Conservation (phyloP, 2,888 invertebrate genomes). For the Neelides folsomi region DNA sequence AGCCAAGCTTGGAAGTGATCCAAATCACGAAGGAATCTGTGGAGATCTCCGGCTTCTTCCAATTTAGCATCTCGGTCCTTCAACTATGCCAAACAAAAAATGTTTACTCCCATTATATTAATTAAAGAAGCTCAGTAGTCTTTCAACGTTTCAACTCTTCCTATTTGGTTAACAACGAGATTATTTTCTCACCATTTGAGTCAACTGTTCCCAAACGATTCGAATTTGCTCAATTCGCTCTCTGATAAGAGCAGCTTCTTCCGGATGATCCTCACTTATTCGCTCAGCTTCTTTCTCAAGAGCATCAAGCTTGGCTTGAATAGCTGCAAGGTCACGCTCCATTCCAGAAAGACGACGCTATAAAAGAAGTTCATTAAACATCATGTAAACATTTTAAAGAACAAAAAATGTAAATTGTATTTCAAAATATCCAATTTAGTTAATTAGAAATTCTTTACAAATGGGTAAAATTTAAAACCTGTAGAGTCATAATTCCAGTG, state of each 20-base stretch:
- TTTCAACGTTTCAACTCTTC: no score
- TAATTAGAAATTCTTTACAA: background rate
- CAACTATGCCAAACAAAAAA: constrained; percentile 44
- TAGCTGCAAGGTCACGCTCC: constrained; percentile 97
- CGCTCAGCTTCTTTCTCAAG: constrained; percentile 83
- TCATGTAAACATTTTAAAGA: background rate
- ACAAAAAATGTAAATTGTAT: background rate
- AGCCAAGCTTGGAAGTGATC: constrained; percentile 99
- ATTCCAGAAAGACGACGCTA: constrained; percentile 91
- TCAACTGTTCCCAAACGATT: constrained; percentile 89
- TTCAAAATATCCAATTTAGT: background rate
- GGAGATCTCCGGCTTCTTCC: constrained; percentile 97
- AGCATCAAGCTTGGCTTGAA: constrained; percentile 89
- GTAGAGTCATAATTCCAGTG: constrained; percentile 91
- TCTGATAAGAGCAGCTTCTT: constrained; percentile 77
- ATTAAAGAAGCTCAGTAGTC: no score
- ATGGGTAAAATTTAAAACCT: constrained; percentile 35
- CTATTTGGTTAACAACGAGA: background rate
- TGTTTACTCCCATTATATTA: no score
- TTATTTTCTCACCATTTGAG: constrained; percentile 59
- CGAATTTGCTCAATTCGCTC: constrained; percentile 85
- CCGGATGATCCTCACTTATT: constrained; percentile 87
- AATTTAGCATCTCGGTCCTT: constrained; percentile 96
- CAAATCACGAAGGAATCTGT: constrained; percentile 91
- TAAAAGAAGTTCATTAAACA: constrained; percentile 8